These are phyloP conservation scores for Clarias pachynema DNA, from an alignment of 2,797 vertebrate genomes.

Conservation along the genomic window DNA sequence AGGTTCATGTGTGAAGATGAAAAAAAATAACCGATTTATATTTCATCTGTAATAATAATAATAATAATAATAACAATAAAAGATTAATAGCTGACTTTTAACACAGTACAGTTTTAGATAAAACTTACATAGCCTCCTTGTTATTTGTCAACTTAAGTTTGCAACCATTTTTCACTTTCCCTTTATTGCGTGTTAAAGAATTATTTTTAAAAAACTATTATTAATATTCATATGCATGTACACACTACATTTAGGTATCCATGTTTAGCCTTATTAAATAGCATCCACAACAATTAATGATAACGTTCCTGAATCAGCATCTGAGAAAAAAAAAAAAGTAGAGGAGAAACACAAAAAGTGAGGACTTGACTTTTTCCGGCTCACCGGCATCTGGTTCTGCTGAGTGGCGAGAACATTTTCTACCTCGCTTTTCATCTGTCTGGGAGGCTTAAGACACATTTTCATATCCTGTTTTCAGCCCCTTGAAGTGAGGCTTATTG, in stretches of 20 bases:
- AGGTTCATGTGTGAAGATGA: background rate
- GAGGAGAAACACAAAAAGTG: background rate
- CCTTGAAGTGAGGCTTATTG: constrained; percentile 70
- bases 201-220: background rate
- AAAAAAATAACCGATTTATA: no score
- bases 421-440: constrained; percentile 69
- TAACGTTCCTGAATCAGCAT: background rate
- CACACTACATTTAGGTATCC: background rate
- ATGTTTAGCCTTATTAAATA: background rate
- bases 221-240: background rate
- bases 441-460: constrained; percentile 70
- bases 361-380: constrained; percentile 1
- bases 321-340: background rate
- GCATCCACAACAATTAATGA: background rate
- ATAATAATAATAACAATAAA: no score
- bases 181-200: background rate
- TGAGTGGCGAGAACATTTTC: constrained; percentile 75
- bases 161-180: background rate
- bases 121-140: background rate
- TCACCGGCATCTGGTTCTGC: constrained; percentile 75
- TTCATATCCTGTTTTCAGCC: constrained; percentile 76
- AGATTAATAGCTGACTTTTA: background rate
- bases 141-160: background rate
- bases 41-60: background rate
- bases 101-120: background rate